Evolutionary conservation across 2,113 vertebrate species (phyloP).

Genomic region (Semicossyphus pulcher): DNA sequence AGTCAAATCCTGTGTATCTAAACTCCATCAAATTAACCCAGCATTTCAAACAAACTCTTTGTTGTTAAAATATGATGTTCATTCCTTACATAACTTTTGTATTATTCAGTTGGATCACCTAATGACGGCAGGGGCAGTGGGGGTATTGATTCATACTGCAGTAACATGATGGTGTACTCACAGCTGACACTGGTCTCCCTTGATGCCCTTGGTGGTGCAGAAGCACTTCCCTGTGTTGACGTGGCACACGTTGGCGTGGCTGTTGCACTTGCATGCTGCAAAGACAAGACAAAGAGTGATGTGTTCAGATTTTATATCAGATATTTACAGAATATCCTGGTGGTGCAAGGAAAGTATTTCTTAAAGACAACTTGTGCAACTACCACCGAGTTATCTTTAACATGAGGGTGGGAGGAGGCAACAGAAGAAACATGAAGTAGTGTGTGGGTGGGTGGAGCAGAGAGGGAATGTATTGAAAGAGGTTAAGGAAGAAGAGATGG

Average conservation of each 20-base stretch:
- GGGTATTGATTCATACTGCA: background rate
- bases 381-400: background rate
- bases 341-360: background rate
- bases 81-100: no score
- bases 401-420: background rate
- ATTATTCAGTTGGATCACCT: background rate
- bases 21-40: no score
- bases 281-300: background rate
- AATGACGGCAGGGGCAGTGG: background rate
- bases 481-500: background rate
- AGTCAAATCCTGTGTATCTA: no score
- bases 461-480: background rate
- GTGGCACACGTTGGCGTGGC: constrained; percentile 89
- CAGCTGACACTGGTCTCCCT: constrained; percentile 93
- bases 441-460: background rate
- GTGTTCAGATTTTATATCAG: background rate
- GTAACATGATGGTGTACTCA: constrained; percentile 76
- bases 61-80: background rate
- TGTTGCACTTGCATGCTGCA: constrained; percentile 91
- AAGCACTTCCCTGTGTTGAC: constrained; percentile 90
- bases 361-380: background rate
- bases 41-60: no score
- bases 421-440: no score
- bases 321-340: no score
- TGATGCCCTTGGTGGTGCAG: constrained; percentile 93